phyloP scores from a whole-genome alignment of 1,140 invertebrate genomes.

The Hylyphantes graminicola region DNA sequence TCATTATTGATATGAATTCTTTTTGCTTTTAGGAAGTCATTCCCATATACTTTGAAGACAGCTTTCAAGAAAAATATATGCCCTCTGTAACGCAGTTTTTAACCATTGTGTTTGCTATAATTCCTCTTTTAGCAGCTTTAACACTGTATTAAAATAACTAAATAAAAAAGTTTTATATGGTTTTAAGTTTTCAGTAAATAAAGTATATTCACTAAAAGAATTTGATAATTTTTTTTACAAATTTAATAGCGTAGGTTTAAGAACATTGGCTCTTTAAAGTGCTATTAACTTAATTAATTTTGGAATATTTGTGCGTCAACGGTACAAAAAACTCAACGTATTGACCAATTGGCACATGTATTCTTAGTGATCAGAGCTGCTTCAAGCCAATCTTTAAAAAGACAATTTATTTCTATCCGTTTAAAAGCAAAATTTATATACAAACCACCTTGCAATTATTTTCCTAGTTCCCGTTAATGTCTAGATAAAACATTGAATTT shows the following conservation, averaged over 20 bases:
- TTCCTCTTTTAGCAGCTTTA: background rate
- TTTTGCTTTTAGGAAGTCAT: slow-evolving; percentile 40
- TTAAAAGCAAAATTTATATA: no score
- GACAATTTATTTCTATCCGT: no score
- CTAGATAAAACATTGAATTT: no score
- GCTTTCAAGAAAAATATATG: slow-evolving; percentile 24
- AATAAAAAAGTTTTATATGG: background rate
- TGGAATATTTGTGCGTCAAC: background rate
- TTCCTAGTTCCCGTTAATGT: no score
- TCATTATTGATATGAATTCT: background rate
- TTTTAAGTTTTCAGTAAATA: background rate
- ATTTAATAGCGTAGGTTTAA: background rate
- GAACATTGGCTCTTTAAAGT: background rate
- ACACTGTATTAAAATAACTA: background rate
- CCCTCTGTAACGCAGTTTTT: slow-evolving; percentile 41
- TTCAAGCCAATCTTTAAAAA: no score
- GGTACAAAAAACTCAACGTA: no score
- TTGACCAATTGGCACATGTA: no score
- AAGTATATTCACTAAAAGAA: background rate
- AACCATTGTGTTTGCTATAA: background rate
- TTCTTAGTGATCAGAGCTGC: no score
- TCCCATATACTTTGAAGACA: background rate
- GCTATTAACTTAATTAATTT: background rate
- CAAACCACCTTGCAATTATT: no score
- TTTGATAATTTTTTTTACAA: background rate